Base-by-base conservation (phyloP, 2,113 vertebrate species). In the Pelodiscus sinensis region DNA sequence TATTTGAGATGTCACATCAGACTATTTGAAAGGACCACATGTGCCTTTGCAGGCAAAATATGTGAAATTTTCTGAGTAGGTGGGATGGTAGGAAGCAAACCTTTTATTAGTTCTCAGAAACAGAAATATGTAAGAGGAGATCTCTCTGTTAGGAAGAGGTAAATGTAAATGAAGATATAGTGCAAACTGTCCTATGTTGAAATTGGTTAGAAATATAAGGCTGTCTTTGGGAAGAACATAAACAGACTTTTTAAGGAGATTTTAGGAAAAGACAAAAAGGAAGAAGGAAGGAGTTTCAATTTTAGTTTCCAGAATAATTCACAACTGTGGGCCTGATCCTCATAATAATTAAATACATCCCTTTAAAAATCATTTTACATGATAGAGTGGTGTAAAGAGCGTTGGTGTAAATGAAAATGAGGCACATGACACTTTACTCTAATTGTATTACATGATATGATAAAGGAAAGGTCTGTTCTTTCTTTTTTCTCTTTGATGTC, bases 1-100 rank as follows among this genome's bases (percentile, higher is more conserved):
- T 80, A 29, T 86, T 62, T 0, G 58, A 92, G 96, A 96, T 92
- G 81, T 91, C 90, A 87, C 84, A 81, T 77, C 86, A 86, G 91
- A 78, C 75, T 95, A 90, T 92, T 90, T 56, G 92, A 94, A 92
- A 92, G 86, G 77, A 88, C 78, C 94, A 94, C 96, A 92, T 94
- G 95, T 97, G 92, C 90, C 87, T 92, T 90, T 73, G 65, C 73
- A 87, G 94, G 88, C 82, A 95, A 89, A 95, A 94, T 93, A 95
- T 84, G 91, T 86, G 93, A 89, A 97, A 95, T 91, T 92, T 95
- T 87, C 90, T 89, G 94, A 93, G 95, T 97, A 92, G 94, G 95
- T 92, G 93, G 81, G 91, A 94, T 96, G 78, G 90, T 84, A 94
- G 93, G 84, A 94, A 95, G 91, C 38, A 92, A 95, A 22, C 65